Conservation (phyloP, 1,140 invertebrate species). For the Lepidotrigona ventralis region DNA sequence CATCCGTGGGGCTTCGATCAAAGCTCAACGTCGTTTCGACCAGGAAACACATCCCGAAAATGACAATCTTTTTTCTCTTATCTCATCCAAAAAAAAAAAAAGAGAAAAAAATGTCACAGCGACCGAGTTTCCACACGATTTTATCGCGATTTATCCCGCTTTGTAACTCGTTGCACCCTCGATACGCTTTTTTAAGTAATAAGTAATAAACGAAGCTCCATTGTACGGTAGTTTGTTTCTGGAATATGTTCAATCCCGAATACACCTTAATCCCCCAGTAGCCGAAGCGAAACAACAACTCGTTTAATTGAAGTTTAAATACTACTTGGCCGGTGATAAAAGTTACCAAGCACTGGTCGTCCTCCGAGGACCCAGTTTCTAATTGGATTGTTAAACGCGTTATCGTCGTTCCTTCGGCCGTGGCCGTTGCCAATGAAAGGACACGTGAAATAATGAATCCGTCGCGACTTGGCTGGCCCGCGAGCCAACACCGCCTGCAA, state of each 20-base stretch:
- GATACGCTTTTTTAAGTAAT: slow-evolving; percentile 23
- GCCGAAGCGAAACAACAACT: neutral
- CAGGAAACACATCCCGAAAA: neutral
- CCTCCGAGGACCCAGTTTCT: slow-evolving; percentile 20
- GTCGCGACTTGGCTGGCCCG: neutral
- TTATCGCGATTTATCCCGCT: neutral
- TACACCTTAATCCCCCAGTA: neutral
- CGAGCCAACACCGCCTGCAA: neutral
- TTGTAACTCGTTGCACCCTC: slow-evolving; percentile 18
- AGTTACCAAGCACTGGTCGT: neutral
- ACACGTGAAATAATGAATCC: slow-evolving; percentile 27
- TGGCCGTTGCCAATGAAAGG: slow-evolving; percentile 24
- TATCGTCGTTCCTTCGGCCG: neutral
- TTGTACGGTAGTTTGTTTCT: neutral
- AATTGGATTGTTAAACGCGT: slow-evolving; percentile 28
- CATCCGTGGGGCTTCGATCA: neutral
- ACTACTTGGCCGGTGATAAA: slow-evolving; percentile 4
- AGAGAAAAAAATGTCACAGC: neutral
- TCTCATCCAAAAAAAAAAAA: neutral
- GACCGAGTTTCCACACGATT: slow-evolving; percentile 12
- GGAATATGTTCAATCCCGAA: neutral
- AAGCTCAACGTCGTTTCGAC: neutral
- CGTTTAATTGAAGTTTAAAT: slow-evolving; percentile 1
- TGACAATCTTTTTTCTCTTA: neutral
- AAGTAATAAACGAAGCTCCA: slow-evolving; percentile 40